phyloP scores from a whole-genome alignment of 2,797 vertebrate species.

The Rhinogobio ventralis region DNA sequence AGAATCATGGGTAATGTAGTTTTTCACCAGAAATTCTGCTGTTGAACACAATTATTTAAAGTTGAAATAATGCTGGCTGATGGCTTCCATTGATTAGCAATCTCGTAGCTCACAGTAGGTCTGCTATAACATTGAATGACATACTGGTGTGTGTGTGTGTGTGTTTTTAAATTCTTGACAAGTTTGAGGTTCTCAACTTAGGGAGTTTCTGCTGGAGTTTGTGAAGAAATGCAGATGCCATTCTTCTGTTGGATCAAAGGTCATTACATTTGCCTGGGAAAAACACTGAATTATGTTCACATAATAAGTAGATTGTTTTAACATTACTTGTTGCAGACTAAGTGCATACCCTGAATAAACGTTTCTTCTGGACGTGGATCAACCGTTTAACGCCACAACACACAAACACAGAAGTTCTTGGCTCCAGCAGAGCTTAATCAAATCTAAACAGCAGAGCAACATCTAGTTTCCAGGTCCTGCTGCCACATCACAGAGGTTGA shows the following conservation, averaged over 20 bases:
- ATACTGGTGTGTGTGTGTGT: no score
- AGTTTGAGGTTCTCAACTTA: no score
- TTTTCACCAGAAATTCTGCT: no score
- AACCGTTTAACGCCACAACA: conserved; percentile 12
- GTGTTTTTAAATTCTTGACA: no score
- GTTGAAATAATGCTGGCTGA: no score
- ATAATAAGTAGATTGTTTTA: conserved; percentile 6
- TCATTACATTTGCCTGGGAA: background rate
- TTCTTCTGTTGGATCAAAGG: background rate
- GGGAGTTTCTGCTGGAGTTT: background rate
- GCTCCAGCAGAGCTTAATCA: conserved; percentile 23
- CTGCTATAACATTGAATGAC: no score
- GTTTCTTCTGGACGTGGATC: conserved; percentile 5
- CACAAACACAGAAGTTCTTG: conserved; percentile 12
- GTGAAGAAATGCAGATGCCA: background rate
- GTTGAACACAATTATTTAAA: no score
- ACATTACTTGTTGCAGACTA: conserved; percentile 22
- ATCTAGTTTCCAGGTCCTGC: conserved; percentile 30
- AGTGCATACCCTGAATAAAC: background rate
- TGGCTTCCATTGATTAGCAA: no score
- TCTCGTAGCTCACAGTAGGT: no score
- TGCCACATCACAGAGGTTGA: conserved; percentile 20
- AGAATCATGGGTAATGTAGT: no score
- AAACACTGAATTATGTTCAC: background rate
- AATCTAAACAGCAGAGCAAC: conserved; percentile 31